These are phyloP conservation scores for Nycteola revayana DNA, from an alignment of 2,888 invertebrate species.

Conservation along the genomic window DNA sequence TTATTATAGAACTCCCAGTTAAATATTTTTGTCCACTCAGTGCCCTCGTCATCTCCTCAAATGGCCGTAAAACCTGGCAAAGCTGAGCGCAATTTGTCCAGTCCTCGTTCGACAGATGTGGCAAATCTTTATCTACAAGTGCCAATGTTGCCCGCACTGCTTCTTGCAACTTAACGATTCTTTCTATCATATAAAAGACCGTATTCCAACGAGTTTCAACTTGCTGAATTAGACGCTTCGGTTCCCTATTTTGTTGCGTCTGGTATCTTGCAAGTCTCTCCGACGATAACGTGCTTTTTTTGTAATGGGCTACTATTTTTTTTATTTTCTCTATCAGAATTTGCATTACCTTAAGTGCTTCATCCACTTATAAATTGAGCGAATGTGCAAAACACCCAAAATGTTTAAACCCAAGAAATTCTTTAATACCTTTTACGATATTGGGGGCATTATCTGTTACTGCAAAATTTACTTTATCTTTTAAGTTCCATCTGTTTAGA, in stretches of 20 bases:
- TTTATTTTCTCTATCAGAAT: conserved; percentile 28
- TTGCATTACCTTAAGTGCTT: conserved; percentile 4
- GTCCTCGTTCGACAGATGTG: not conserved
- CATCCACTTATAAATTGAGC: conserved; percentile 18
- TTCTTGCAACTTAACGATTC: not conserved
- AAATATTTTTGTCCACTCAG: conserved; percentile 32
- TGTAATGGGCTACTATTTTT: conserved; percentile 29
- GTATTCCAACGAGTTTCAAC: conserved; percentile 34
- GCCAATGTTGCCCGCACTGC: not conserved
- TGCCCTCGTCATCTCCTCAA: conserved; percentile 22
- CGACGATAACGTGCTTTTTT: conserved; percentile 31
- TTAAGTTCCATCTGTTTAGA: conserved; percentile 13
- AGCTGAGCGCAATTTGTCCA: conserved; percentile 5
- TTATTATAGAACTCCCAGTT: conserved; percentile 26
- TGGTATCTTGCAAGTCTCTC: conserved; percentile 26
- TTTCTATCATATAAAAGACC: conserved; percentile 33
- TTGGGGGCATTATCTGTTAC: conserved; percentile 38
- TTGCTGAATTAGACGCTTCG: conserved; percentile 29
- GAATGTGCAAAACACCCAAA: conserved; percentile 32
- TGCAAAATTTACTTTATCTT: conserved; percentile 30
- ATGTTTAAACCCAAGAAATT: conserved; percentile 18
- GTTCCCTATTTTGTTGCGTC: conserved; percentile 15
- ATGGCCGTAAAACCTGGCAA: conserved; percentile 17
- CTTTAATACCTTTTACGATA: conserved; percentile 27
- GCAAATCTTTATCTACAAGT: conserved; percentile 2